Base-by-base conservation (phyloP, 2,888 invertebrate genomes). In the Scaptomyza cyrtandrae region DNA sequence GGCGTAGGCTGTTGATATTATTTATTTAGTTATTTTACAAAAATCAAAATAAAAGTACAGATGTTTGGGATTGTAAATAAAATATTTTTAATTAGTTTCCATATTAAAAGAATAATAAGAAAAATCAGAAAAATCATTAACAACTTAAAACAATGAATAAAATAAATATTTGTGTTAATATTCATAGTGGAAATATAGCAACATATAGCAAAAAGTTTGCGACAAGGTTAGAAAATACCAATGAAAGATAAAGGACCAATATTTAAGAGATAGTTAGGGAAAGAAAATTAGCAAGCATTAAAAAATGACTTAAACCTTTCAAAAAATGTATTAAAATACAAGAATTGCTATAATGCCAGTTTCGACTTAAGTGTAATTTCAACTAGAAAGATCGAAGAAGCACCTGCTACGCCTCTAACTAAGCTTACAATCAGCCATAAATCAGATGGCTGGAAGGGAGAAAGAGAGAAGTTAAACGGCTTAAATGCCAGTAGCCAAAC, bases 401-500 rank as follows among this genome's bases (percentile, higher is more conserved):
- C 82, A 82, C 68, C 82, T 82, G 80, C 48, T 41, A 16, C 27
- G 53, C 44, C 57, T 41, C 14, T 49, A 56, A n/a, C 54, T 52
- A 50, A 55, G 59, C 33, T 16, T 16, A 33, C 57, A 49, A 31
- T 14, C 11, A 27, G 59, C 59, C 67, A 83, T 83, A 85, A 83
- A 83, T 83, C 86, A 83, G 73, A 58, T 78, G 75, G 71, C 58
- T 75, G 75, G 65, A 14, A 6, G 7, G 7, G 39, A 0, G 14
- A 39, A 37, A 39, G 9, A 39, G 9, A 24, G 43, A 60, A 61
- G 64, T 64, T 75, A 83, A 83, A 74, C 74, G 78, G 76, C 83
- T 86, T 84, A 86, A 84, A 84, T 71, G 83, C 83, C 86, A 61
- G 83, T 80, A 86, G 83, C 86, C 61, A 53, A 41, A 43, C 24